These are phyloP conservation scores for Caenorhabditis imperialis DNA, from an alignment of 2,888 invertebrate species.

Conservation along the genomic window DNA sequence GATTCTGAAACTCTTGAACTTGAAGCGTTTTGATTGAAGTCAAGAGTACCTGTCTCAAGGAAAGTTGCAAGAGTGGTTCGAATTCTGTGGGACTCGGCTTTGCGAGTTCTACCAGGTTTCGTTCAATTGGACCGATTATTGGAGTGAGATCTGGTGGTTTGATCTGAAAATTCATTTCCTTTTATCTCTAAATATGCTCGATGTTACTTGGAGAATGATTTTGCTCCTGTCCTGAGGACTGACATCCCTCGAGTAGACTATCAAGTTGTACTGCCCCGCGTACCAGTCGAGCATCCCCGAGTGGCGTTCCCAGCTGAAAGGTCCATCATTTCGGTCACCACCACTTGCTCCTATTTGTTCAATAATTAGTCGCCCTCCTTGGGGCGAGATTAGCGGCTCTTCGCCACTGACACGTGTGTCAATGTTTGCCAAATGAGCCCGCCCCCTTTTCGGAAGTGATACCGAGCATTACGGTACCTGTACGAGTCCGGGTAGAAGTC, in stretches of 20 bases:
- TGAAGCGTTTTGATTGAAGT: background rate
- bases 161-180: constrained; percentile 36
- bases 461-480: constrained; percentile 50
- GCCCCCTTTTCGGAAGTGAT: constrained; percentile 28
- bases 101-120: constrained; percentile 47
- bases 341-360: constrained; percentile 34
- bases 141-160: constrained; percentile 55
- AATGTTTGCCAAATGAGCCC: constrained; percentile 39
- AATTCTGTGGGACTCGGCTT: constrained; percentile 54
- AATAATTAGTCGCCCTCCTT: constrained; percentile 44
- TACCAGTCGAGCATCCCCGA: constrained; percentile 68
- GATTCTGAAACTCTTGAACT: constrained; percentile 37
- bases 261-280: constrained; percentile 58
- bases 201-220: constrained; percentile 60
- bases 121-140: constrained; percentile 39
- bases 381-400: constrained; percentile 51
- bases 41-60: constrained; percentile 54
- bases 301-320: constrained; percentile 67
- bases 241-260: constrained; percentile 62
- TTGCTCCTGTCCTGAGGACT: constrained; percentile 60
- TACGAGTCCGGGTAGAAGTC: constrained; percentile 62
- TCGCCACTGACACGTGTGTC: constrained; percentile 55
- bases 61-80: constrained; percentile 58
- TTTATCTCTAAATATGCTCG: background rate
- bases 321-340: background rate